Base-by-base conservation (phyloP, 1,140 invertebrate genomes). In the Drosophila ananassae region DNA sequence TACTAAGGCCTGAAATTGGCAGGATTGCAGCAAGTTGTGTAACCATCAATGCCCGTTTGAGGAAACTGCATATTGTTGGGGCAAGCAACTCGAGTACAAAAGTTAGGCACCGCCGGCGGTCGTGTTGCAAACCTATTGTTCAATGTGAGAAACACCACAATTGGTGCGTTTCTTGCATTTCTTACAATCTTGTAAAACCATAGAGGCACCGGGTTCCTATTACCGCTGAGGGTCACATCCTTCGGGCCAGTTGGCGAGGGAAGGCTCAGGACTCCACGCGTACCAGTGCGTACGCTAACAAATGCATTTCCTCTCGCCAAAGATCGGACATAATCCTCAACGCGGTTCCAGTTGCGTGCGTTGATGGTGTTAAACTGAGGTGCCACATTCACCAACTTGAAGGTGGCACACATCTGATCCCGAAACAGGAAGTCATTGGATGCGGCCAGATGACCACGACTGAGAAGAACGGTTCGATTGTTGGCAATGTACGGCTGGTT, bases 341-440 rank as follows among this genome's bases (percentile, higher is more conserved):
- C 66, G 5, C 46, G 10, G 28, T 75, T 67, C 93, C 93, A 94
- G 75, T 94, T 93, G 46, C 91, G 84, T n/a, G 74, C 89, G 54
- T 93, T 93, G 17, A 93, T 89, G 1, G 59, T 79, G 37, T 91
- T 87, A 91, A 93, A 94, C 68, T 93, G 92, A 2, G 93, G 92
- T 22, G 85, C 92, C 0, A 74, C 89, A 64, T 94, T 94, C 0
- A 92, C 77, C 58, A 91, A 93, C 60, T 92, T 93, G 46, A 81
- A 92, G 21, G 92, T 92, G 21, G 78, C 46, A 39, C 73, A 60
- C 79, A 74, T 68, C 22, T 81, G 59, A 5, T 67, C 57, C 0
- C 22, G 39, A n/a, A 74, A 82, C 6, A 77, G 12, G 44, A 77
- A 81, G 53, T 82, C 79, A 2, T 73, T 79, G 1, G 78, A 80